phyloP scores from a whole-genome alignment of 2,113 vertebrate species.

The Myodes glareolus region DNA sequence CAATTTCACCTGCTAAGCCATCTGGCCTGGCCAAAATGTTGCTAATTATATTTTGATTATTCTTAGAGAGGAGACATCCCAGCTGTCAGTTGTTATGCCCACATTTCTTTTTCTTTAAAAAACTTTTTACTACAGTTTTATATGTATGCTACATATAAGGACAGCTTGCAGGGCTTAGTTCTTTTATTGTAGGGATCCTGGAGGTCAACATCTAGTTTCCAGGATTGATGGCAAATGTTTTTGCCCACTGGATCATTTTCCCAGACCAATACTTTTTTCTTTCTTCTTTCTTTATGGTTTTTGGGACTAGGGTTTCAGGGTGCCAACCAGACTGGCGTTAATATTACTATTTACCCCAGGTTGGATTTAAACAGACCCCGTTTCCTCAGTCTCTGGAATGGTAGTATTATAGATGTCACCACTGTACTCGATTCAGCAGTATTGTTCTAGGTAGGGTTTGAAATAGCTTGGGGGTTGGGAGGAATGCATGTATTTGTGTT shows the following conservation, averaged over 20 bases:
- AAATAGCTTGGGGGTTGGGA: not conserved
- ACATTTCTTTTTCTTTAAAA: not conserved
- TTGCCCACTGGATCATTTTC: not conserved
- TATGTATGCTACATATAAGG: not conserved
- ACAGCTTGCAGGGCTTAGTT: not conserved
- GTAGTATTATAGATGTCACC: not conserved
- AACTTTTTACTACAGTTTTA: not conserved
- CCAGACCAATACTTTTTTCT: not conserved
- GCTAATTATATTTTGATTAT: constrained; percentile 7
- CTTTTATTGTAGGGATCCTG: not conserved
- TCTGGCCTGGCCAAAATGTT: not conserved
- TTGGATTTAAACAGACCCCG: not conserved
- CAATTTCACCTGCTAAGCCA: not conserved
- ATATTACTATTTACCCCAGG: not conserved
- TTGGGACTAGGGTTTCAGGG: not conserved
- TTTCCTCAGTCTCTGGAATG: not conserved
- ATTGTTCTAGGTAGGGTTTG: not conserved
- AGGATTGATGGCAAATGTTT: not conserved
- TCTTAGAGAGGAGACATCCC: not conserved
- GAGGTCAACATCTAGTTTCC: not conserved
- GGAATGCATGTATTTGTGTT: not conserved
- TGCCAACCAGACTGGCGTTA: not conserved
- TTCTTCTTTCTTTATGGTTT: not conserved
- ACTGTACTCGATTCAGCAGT: not conserved
- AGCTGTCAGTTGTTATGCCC: constrained; percentile 9